A percentile compares a stretch with the other conserved stretches of the same genome.
Evolutionary conservation across 2,113 vertebrate species (phyloP).

Genomic region (Thymallus thymallus): DNA sequence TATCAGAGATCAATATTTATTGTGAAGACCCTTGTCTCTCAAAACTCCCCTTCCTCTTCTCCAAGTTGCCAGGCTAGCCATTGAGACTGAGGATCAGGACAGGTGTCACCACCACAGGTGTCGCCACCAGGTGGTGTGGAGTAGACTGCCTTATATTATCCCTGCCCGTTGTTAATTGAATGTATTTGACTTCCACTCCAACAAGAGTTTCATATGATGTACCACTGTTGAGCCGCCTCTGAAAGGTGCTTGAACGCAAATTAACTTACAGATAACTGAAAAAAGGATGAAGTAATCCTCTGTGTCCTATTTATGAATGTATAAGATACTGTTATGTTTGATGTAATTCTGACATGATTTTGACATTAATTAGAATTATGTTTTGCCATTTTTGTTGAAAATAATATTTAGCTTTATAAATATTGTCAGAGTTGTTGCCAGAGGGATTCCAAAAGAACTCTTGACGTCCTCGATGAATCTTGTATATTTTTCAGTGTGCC

Average conservation of each 20-base stretch:
- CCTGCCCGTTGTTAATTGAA: constrained; percentile 83
- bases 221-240: constrained; percentile 79
- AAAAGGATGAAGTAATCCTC: constrained; percentile 20
- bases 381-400: constrained; percentile 86
- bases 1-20: neutral
- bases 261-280: constrained; percentile 3
- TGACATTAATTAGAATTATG: constrained; percentile 79
- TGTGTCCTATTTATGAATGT: constrained; percentile 87
- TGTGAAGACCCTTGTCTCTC: neutral
- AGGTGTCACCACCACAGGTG: constrained; percentile 3
- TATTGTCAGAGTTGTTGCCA: constrained; percentile 87
- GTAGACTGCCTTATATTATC: constrained; percentile 51
- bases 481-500: constrained; percentile 98
- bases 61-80: neutral
- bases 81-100: neutral
- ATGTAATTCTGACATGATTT: constrained; percentile 81
- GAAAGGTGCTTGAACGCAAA: constrained; percentile 80
- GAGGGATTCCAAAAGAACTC: constrained; percentile 88
- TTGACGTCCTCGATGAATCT: constrained; percentile 79
- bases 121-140: constrained; percentile 4
- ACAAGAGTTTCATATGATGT: constrained; percentile 66
- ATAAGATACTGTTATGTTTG: constrained; percentile 79
- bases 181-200: constrained; percentile 62
- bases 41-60: neutral
- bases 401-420: constrained; percentile 81